phyloP scores from a whole-genome alignment of 2,888 invertebrate species.

The Leptinotarsa haldemani region DNA sequence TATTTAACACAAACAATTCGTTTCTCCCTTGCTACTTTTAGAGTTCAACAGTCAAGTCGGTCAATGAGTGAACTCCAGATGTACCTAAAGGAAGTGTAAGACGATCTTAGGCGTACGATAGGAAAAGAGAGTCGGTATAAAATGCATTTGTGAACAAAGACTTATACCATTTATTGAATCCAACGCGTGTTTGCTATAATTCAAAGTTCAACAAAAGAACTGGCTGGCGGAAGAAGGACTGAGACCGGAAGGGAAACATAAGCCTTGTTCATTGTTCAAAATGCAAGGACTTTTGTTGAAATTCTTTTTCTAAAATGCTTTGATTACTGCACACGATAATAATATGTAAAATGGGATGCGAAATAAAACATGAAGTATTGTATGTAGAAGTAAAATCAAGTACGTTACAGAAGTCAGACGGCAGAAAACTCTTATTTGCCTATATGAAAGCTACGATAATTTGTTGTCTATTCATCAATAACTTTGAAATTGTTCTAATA shows the following conservation, averaged over 20 bases:
- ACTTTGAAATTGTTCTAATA: no score
- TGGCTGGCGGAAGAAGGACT: constrained; percentile 51
- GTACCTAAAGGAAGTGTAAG: constrained; percentile 45
- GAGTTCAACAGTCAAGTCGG: no score
- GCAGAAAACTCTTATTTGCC: no score
- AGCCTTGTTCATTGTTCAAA: constrained; percentile 46
- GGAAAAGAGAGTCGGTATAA: constrained; percentile 40
- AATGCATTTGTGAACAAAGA: constrained; percentile 45
- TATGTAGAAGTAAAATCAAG: no score
- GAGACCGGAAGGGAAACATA: constrained; percentile 55
- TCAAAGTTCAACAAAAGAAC: constrained; percentile 45
- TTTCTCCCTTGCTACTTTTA: no score
- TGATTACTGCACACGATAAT: constrained; percentile 38
- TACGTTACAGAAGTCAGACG: no score
- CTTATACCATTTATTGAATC: constrained; percentile 34
- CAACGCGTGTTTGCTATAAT: constrained; percentile 48
- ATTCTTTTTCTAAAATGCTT: constrained; percentile 47
- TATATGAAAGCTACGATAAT: no score
- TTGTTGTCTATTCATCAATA: no score
- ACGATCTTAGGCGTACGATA: constrained; percentile 44
- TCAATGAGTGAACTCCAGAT: constrained; percentile 33
- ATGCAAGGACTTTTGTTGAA: constrained; percentile 44
- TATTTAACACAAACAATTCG: no score
- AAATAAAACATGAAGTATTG: no score
- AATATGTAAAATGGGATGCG: not conserved